Evolutionary conservation across 2,888 invertebrate species (phyloP).

Genomic region (Agriopis leucophaearia): DNA sequence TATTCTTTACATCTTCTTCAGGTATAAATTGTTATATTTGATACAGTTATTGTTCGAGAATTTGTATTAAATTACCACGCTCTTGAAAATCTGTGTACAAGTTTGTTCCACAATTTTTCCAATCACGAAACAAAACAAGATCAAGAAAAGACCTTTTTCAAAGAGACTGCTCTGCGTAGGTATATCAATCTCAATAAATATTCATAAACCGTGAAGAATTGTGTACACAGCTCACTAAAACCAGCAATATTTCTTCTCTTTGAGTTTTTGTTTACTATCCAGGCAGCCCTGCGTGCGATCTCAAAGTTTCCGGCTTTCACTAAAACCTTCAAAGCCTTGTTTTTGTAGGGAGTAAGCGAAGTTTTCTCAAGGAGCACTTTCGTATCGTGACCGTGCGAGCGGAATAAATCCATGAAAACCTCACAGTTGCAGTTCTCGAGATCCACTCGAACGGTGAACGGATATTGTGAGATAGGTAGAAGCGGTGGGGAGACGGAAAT

Average conservation of each 20-base stretch:
- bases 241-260: conserved; percentile 16
- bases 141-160: conserved; percentile 17
- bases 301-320: conserved; percentile 18
- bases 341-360: conserved; percentile 38
- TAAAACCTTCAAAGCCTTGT: conserved; percentile 24
- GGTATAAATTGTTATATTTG: too few relatives aligned
- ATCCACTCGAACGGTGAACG: conserved; percentile 39
- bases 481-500: conserved; percentile 37
- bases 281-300: conserved; percentile 8
- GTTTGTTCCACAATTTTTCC: conserved; percentile 12
- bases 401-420: conserved; percentile 41
- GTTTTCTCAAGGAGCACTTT: conserved; percentile 42
- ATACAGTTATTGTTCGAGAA: neutral
- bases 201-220: conserved; percentile 26
- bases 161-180: conserved; percentile 14
- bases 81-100: conserved; percentile 3
- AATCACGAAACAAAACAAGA: conserved; percentile 19
- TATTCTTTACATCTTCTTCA: too few relatives aligned
- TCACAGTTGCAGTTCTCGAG: conserved; percentile 37
- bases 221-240: conserved; percentile 24
- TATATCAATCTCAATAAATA: conserved; percentile 30
- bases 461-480: conserved; percentile 43
- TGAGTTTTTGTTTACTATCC: conserved; percentile 23
- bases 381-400: conserved; percentile 38
- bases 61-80: too few relatives aligned